Evolutionary conservation across 2,797 vertebrate genomes (phyloP).

Genomic region (Epinephelus malabaricus): DNA sequence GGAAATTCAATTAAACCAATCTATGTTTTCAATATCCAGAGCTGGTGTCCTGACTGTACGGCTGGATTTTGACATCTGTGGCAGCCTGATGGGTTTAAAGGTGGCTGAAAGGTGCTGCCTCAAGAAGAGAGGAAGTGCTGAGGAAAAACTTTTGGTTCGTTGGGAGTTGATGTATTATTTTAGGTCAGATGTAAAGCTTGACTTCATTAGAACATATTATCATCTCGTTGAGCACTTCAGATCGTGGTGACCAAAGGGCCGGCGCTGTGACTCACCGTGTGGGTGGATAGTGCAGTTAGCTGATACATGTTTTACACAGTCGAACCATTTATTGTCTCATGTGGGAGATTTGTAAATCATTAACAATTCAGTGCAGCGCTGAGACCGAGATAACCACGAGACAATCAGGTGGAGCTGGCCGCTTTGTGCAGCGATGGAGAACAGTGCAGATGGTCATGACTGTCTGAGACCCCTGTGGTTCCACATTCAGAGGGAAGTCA

Average conservation of each 20-base stretch:
- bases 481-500: conserved; percentile 21
- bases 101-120: conserved; percentile 7
- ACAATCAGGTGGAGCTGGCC: conserved; percentile 39
- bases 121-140: background rate
- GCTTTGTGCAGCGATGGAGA: conserved; percentile 45
- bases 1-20: conserved; percentile 86
- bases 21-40: conserved; percentile 71
- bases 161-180: background rate
- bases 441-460: conserved; percentile 20
- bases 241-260: conserved; percentile 14
- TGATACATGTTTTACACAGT: conserved; percentile 20
- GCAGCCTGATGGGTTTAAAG: conserved; percentile 19
- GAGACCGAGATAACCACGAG: conserved; percentile 47
- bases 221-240: conserved; percentile 13
- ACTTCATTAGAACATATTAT: conserved; percentile 21
- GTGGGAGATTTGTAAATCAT: conserved; percentile 41
- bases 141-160: conserved; percentile 2
- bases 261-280: conserved; percentile 15
- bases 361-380: conserved; percentile 9
- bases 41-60: conserved; percentile 35
- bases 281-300: conserved; percentile 9
- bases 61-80: conserved; percentile 21
- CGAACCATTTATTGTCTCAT: conserved; percentile 34
- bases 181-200: conserved; percentile 12
- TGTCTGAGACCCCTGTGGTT: conserved; percentile 24